Base-by-base conservation (phyloP, 2,797 vertebrate genomes). In the Sebastiscus albofasciatus region DNA sequence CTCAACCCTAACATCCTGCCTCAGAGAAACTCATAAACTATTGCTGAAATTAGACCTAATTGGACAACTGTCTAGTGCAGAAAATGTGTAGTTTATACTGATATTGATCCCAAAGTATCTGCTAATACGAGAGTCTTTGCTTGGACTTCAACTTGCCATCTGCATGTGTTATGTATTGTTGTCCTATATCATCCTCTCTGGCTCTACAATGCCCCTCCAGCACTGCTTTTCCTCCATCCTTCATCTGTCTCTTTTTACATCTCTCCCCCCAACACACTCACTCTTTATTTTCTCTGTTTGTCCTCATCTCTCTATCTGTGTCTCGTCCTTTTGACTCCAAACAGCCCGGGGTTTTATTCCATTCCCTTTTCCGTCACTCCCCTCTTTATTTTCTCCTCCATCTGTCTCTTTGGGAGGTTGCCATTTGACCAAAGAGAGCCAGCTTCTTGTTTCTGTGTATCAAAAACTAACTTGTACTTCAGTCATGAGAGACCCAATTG, bases 281-380 rank as follows among this genome's bases (percentile, higher is more conserved):
- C 4, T 62, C 67, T 54, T 36, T 26, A 27, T 42, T 6, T 29
- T 54, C 27, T 68, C 18, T 27, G 8, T 31, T 58, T 36, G 27
- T 73, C 14, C 20, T 26, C 16, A 33, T 85, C 58, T 85, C 58
- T 74, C 67, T 61, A 29, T 73, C 56, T 59, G 6, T 67, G 54
- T 56, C 60, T 42, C 18, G 22, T 20, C 16, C 78, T 46, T 75
- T 64, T 60, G 78, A 72, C 29, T 83, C 80, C 85, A 84, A 86
- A 75, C 42, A 68, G 77, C 89, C 86, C 1, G 65, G 26, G 89
- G 89, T 73, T 87, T 81, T 87, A 55, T 92, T 93, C 91, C 89
- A 64, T 67, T 82, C 81, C 60, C 62, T 49, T 69, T 52, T 33
- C 76, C n/a, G 26, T 52, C 36, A 6, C 65, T 73, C 39, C 27